Base-by-base conservation (phyloP, 1,140 invertebrate species). In the Pseudomyrmex dendroicus region DNA sequence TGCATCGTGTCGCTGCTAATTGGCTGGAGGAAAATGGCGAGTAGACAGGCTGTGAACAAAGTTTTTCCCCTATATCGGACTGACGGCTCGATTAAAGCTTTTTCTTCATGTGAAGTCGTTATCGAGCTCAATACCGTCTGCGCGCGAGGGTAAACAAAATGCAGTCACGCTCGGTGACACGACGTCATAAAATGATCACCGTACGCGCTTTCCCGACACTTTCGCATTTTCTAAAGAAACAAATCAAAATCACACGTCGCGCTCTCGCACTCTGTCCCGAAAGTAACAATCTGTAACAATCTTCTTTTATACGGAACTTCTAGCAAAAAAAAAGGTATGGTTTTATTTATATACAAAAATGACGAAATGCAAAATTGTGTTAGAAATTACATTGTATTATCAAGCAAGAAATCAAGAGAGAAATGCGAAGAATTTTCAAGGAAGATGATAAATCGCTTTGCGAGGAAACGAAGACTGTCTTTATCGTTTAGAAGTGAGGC, bases 1-100 rank as follows among this genome's bases (percentile, higher is more conserved):
- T 68, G 70, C 22, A 48, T 56, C 66, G 62, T 52, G 35, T 56
- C 25, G 54, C 63, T 67, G 70, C 68, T 82, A 82, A 85, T 85
- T 86, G 77, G 70, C 57, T 20, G 35, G 12, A 68, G 62, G 62
- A 84, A 73, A 82, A 84, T 74, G 35, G 62, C 63, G 63, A 82
- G 46, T 46, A 68, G 66, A 83, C 78, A 35, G 46, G 10, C 67
- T 44, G n/a, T 25, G 78, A 56, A 82, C 72, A 74, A 61, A 57
- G 70, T 59, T 82, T 82, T 73, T 35, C 20, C 35, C 25, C 52
- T 57, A 13, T 57, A 13, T 72, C 82, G 57, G 72, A 35, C 15
- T 50, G 56, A 25, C 22, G 10, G 54, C 67, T 64, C 62, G n/a
- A 82, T 82, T 66, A 84, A 73, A 70, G 78, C 78, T 74, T 82